A percentile compares a stretch with the other conserved stretches of the same genome.
Conservation (phyloP, 2,797 vertebrate genomes). For the Morelia viridis region DNA sequence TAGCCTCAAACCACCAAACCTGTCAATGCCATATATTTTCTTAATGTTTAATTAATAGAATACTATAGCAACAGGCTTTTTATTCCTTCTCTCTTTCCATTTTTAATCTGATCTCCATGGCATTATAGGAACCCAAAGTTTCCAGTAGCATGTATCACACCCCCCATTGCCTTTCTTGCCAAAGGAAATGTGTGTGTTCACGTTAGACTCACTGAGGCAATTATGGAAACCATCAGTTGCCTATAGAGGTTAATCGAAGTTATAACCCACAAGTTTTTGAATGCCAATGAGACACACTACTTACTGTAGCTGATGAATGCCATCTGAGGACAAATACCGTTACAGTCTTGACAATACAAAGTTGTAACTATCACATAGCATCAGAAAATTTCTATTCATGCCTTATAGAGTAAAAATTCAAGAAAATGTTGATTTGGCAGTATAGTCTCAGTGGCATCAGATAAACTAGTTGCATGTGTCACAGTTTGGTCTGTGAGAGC, state of each 20-base stretch:
- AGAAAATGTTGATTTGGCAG: neutral
- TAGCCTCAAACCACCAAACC: constrained; percentile 41
- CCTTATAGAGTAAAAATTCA: constrained; percentile 42
- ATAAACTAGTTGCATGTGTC: neutral
- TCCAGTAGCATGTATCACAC: constrained; percentile 49
- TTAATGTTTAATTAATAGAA: constrained; percentile 63
- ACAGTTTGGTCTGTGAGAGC: neutral
- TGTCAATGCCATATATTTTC: constrained; percentile 49
- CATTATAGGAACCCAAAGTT: constrained; percentile 54
- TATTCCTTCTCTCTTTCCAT: constrained; percentile 29
- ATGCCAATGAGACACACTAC: constrained; percentile 39
- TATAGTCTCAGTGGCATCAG: neutral
- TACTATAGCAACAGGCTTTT: constrained; percentile 47
- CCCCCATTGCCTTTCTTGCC: neutral
- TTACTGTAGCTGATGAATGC: constrained; percentile 53
- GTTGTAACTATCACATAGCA: constrained; percentile 46
- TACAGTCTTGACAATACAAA: constrained; percentile 21
- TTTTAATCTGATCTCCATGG: constrained; percentile 63
- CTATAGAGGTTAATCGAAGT: constrained; percentile 63
- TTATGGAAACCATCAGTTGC: constrained; percentile 56
- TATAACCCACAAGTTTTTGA: constrained; percentile 53
- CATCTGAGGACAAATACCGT: constrained; percentile 40
- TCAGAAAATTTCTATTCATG: constrained; percentile 43
- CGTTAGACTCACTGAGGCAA: constrained; percentile 50
- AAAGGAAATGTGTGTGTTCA: constrained; percentile 59